Conservation (phyloP, 2,797 vertebrate species). For the Rousettus madagascariensis region DNA sequence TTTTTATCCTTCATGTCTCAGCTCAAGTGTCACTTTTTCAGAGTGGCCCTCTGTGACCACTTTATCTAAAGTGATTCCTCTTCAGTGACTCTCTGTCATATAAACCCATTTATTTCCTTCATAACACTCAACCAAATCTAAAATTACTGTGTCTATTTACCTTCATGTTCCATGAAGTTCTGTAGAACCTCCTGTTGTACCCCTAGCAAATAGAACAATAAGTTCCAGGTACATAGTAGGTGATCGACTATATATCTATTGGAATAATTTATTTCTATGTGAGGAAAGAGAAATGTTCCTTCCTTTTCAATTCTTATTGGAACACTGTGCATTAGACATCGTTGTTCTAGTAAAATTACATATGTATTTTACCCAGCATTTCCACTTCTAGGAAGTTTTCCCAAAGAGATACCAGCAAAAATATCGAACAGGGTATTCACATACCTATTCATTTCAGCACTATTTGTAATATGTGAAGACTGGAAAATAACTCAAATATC, state of each 20-base stretch:
- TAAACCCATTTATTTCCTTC: not conserved
- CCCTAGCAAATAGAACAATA: not conserved
- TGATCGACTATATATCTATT: not conserved
- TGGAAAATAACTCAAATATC: not conserved
- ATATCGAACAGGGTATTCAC: not conserved
- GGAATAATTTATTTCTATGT: constrained; percentile 12
- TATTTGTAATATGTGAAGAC: not conserved
- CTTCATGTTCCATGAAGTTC: constrained; percentile 10
- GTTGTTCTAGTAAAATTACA: constrained; percentile 5
- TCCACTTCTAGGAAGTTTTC: not conserved
- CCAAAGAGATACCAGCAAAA: not conserved
- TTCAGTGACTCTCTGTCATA: not conserved
- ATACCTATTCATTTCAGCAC: constrained; percentile 5
- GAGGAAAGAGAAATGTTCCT: not conserved
- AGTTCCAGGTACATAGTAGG: not conserved
- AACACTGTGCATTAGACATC: not conserved
- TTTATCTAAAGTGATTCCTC: not conserved
- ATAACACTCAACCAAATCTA: not conserved
- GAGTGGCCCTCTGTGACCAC: not conserved
- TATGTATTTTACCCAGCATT: not conserved
- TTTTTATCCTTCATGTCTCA: not conserved
- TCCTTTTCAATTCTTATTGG: not conserved
- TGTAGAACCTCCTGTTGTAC: not conserved
- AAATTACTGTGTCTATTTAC: constrained; percentile 17
- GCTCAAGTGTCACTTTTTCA: not conserved